Evolutionary conservation across 2,888 invertebrate species (phyloP).

Genomic region (Tetropium fuscum): DNA sequence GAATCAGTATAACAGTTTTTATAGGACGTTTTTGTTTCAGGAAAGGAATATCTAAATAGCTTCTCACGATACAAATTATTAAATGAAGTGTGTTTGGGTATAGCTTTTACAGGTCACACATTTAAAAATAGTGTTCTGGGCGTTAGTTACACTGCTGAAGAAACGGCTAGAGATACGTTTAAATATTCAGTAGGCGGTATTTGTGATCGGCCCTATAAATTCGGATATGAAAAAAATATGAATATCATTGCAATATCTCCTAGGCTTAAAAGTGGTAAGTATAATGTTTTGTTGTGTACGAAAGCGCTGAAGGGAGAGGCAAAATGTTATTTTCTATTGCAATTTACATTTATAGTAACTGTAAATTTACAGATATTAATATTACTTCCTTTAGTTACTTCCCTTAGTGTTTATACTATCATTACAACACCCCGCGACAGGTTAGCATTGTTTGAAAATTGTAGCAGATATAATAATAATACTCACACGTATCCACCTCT

Average conservation of each 20-base stretch:
- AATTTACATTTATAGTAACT: no score
- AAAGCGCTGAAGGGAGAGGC: no score
- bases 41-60: conserved; percentile 24
- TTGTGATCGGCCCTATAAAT: conserved; percentile 64
- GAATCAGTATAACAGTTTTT: conserved; percentile 50
- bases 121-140: conserved; percentile 64
- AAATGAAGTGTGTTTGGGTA: conserved; percentile 68
- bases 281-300: background rate
- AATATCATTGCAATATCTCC: conserved; percentile 35
- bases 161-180: conserved; percentile 15
- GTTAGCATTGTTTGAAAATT: no score
- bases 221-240: conserved; percentile 33
- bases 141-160: conserved; percentile 64
- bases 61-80: conserved; percentile 64
- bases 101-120: conserved; percentile 69
- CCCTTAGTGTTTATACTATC: no score
- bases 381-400: no score
- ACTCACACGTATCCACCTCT: no score
- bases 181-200: conserved; percentile 67
- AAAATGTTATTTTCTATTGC: no score
- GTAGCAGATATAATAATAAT: no score
- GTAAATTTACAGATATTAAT: no score
- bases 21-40: conserved; percentile 24
- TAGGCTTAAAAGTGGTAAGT: conserved; percentile 15
- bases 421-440: no score